A percentile compares a stretch with the other conserved stretches of the same genome.
phyloP scores from a whole-genome alignment of 1,140 invertebrate species.

The Sitophilus oryzae region DNA sequence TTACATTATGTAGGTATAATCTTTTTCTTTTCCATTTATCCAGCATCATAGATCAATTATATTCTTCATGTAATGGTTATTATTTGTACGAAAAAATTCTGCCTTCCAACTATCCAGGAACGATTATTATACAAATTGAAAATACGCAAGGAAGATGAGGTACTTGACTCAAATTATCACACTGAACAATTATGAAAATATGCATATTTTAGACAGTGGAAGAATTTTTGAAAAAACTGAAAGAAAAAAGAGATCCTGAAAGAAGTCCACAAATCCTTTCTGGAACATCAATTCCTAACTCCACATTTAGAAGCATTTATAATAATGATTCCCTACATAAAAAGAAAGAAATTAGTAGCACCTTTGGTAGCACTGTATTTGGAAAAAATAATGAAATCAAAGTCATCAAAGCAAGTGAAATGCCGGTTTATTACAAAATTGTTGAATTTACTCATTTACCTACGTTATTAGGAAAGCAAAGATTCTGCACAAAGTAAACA shows the following conservation, averaged over 20 bases:
- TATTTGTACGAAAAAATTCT: background rate
- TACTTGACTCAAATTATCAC: background rate
- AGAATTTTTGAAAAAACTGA: conserved; percentile 10
- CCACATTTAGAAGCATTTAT: conserved; percentile 13
- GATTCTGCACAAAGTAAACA: too few relatives aligned
- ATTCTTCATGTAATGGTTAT: too few relatives aligned
- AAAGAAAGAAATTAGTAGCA: background rate
- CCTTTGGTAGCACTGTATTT: background rate
- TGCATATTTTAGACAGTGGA: background rate
- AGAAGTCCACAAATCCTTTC: conserved; percentile 12
- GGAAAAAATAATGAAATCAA: conserved; percentile 3
- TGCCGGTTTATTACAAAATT: too few relatives aligned
- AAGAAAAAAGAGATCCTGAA: conserved; percentile 1
- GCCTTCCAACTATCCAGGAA: background rate
- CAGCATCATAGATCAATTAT: too few relatives aligned
- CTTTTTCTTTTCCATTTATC: too few relatives aligned
- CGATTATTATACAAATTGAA: background rate
- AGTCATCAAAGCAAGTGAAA: background rate
- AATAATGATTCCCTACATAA: background rate
- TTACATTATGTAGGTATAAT: too few relatives aligned
- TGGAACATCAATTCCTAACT: conserved; percentile 21
- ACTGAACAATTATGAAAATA: background rate
- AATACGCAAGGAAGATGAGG: background rate
- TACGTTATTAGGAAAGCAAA: too few relatives aligned
- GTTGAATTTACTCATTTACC: too few relatives aligned